These are phyloP conservation scores for Anolis sagrei DNA, from an alignment of 2,113 vertebrate genomes.

Conservation along the genomic window DNA sequence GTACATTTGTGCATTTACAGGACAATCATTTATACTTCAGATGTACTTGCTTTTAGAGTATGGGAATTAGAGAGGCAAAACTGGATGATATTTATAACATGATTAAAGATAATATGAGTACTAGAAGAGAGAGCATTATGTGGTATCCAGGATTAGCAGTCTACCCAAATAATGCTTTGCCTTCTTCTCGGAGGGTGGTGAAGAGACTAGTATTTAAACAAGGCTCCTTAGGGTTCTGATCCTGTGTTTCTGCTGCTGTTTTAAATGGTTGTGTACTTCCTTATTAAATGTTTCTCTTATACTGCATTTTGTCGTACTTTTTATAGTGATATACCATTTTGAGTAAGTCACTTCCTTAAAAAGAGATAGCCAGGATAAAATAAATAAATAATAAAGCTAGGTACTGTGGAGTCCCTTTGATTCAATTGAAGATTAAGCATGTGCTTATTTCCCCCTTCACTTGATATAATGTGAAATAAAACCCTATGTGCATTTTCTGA, in stretches of 20 bases:
- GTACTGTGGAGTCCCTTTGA: neutral
- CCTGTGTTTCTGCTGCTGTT: neutral
- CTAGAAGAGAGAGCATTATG: no score
- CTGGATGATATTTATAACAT: no score
- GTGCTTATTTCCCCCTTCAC: neutral
- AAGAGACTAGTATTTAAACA: neutral
- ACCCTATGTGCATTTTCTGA: neutral
- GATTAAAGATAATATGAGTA: no score
- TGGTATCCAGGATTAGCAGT: no score
- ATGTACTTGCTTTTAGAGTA: neutral
- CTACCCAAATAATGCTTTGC: no score
- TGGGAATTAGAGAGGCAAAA: neutral
- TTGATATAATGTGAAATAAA: neutral
- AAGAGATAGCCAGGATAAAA: neutral
- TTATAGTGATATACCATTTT: neutral
- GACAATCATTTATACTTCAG: neutral
- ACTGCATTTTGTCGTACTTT: neutral
- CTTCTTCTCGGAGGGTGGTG: no score
- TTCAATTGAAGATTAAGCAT: neutral
- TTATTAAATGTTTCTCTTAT: neutral
- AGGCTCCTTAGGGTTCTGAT: neutral
- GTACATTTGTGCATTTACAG: neutral
- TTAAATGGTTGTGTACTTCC: neutral
- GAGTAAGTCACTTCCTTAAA: neutral
- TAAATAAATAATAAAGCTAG: neutral